Evolutionary conservation across 2,888 invertebrate species (phyloP), one percentile per base, ranked within the genome.

Genomic region (Tridacna gigas): DNA sequence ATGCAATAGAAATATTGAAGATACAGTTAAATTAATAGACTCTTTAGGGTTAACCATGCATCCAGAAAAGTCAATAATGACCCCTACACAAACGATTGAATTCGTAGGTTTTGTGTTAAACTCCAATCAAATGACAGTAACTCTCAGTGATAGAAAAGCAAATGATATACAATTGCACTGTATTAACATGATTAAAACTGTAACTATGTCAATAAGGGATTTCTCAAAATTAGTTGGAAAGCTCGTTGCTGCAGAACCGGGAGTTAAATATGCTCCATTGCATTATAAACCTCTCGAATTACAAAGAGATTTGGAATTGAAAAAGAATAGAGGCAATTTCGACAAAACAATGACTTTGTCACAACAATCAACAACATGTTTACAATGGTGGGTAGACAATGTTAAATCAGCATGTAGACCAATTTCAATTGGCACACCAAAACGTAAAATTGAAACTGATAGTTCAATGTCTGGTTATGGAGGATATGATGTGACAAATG

Each of bases 371-470:
- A 47, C 12, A 22, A n/a, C 18, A 26, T 28, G n/a, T 15, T 61
- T 89, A 45, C 18, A 74, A 28, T 86, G 87, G 87, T 88, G 84
- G 87, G 74, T 83, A 9, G 37, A 69, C 26, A 77, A 83, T 73
- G 26, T 83, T 15, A 28, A 73, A 47, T 25, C 20, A 15, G 25
- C 51, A 48, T 74, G 60, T 20, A 83, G 75, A 74, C 22, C 48
- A 20, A 65, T 84, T 18, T 60, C 77, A 18, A 76, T 66, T 56
- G 71, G 77, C 2, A 18, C 26, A 20, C 88, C 86, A 20, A 15
- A 56, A 20, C 18, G 15, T 56, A 20, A 20, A 20, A 56, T 9
- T 56, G 15, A 56, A 20, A 20, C 56, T 20, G 56, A 56, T 9
- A 20, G 18, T 20, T 56, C 56, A 56, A 56, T 20, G 3, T 20